Percentiles rank a stretch among this genome's conserved stretches.
These are phyloP conservation scores for Erythrocercus mccallii DNA, from an alignment of 2,113 vertebrate species.

Conservation along the genomic window DNA sequence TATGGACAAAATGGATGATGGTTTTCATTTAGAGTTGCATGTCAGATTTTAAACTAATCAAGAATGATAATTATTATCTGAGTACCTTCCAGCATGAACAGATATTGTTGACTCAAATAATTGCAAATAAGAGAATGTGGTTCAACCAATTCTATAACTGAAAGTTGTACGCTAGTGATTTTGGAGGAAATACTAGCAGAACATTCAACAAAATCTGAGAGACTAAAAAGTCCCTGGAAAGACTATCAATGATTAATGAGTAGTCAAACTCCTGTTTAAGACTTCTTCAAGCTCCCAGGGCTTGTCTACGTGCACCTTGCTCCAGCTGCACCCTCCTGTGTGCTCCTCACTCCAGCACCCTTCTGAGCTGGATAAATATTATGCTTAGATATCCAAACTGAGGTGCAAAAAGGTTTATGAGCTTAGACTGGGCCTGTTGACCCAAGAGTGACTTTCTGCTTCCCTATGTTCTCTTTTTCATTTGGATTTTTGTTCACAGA, in stretches of 20 bases:
- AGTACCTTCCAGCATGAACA: not conserved
- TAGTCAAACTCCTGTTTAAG: not conserved
- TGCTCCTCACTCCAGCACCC: not conserved
- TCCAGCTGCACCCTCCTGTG: not conserved
- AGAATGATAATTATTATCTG: not conserved
- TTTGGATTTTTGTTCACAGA: not conserved
- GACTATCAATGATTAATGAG: not conserved
- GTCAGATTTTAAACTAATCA: not conserved
- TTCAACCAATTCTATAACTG: not conserved
- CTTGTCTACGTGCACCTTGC: accelerated
- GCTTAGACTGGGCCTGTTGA: not conserved
- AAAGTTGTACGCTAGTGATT: not conserved
- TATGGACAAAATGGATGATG: not conserved
- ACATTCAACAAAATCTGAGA: not conserved
- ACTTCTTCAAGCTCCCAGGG: not conserved
- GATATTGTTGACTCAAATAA: not conserved
- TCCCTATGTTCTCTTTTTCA: not conserved
- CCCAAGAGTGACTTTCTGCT: not conserved
- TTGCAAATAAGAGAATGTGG: not conserved
- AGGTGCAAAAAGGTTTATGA: not conserved
- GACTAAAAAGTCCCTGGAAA: not conserved
- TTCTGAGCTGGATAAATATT: not conserved
- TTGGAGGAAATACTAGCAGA: not conserved
- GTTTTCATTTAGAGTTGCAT: not conserved
- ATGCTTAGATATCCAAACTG: not conserved